These are phyloP conservation scores for Eospalax fontanierii DNA, from an alignment of 2,797 vertebrate species.

Conservation along the genomic window DNA sequence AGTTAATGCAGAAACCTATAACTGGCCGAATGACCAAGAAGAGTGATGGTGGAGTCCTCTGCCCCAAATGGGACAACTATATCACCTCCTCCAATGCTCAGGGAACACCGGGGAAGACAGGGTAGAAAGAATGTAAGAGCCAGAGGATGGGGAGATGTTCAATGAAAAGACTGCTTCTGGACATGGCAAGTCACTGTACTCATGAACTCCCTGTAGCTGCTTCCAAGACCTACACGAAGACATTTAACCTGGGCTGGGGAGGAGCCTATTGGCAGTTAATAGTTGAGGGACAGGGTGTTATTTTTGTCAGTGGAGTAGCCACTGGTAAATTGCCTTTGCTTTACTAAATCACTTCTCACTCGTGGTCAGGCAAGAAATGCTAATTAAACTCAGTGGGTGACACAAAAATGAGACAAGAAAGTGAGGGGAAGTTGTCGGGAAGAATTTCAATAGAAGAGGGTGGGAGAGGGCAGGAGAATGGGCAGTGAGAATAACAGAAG, in stretches of 20 bases:
- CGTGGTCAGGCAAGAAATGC: not conserved
- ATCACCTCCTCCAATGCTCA: not conserved
- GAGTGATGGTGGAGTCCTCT: not conserved
- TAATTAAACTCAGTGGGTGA: not conserved
- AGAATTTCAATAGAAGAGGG: too few species aligned
- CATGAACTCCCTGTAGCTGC: not conserved
- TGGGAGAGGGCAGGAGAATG: not conserved
- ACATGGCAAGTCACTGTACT: not conserved
- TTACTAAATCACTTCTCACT: not conserved
- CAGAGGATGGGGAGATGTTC: not conserved
- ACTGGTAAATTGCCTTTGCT: not conserved
- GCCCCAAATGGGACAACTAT: not conserved
- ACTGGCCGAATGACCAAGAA: not conserved
- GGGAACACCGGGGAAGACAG: not conserved
- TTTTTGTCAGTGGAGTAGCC: not conserved
- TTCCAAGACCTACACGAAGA: not conserved
- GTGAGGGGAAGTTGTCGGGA: too few species aligned
- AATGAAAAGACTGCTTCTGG: not conserved
- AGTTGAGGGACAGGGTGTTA: not conserved
- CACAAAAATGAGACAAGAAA: too few species aligned
- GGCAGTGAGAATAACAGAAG: not conserved
- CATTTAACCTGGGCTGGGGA: not conserved
- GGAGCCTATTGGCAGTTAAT: not conserved
- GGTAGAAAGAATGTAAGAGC: too few species aligned
- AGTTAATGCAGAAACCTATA: not conserved